Evolutionary conservation across 2,113 vertebrate species (phyloP), one percentile per base, ranked within the genome.

Genomic region (Paraplagusia blochii): DNA sequence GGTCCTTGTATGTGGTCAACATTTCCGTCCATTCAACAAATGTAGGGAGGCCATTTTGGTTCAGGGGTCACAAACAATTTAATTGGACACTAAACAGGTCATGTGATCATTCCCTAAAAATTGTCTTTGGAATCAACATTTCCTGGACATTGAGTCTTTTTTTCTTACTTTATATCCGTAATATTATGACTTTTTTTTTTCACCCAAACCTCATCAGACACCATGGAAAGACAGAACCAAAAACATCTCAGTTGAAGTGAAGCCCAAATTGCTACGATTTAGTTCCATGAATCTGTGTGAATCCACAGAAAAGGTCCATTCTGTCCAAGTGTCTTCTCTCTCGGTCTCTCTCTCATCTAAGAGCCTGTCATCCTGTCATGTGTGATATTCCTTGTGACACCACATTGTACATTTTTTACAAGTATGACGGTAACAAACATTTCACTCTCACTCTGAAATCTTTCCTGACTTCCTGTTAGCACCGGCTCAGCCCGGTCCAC

Each of bases 381-480:
- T 58, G 46, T 35, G 58, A 74, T 65, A 83, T 71, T 69, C 69
- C 57, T 35, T 46, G 22, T 53, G 74, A 72, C 71, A 63, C 79
- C 75, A 78, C 79, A 77, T 79, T 73, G 79, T 80, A 76, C 72
- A 84, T 79, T 77, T 58, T 50, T 72, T 63, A 58, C 63, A 58
- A 58, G 38, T 40, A 39, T 39, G 10, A 63, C 58, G 17, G 6
- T 18, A 17, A 53, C 13, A 73, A 66, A 72, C 15, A 47, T 53
- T 19, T 43, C 22, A 29, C 10, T 59, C 47, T 45, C 15, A 44
- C 45, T 50, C 22, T 48, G 8, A 7, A 29, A 2, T 35, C 47
- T 14, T 22, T 19, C 34, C 39, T 45, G 18, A 9, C 46, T 42
- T 54, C 14, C 16, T 61, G 43, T 29, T 74, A 62, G 65, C 52